Evolutionary conservation across 2,113 vertebrate genomes (phyloP).

Genomic region (Lophochroa leadbeateri): DNA sequence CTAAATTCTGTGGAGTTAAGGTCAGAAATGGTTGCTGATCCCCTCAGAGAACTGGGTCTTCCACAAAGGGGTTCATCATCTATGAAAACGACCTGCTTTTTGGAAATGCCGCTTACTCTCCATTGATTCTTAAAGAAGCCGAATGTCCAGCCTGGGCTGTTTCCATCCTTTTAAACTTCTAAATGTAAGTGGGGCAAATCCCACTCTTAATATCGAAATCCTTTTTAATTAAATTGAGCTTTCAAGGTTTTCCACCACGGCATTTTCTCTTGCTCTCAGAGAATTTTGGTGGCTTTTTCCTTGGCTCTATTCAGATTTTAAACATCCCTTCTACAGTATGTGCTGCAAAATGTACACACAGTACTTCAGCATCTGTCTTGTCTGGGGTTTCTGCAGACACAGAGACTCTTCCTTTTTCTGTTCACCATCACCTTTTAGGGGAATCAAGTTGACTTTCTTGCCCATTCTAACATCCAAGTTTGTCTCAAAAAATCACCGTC

Average conservation of each 20-base stretch:
- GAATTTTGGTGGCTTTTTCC: neutral
- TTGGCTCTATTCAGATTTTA: neutral
- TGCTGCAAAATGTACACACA: fast-evolving
- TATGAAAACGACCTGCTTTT: neutral
- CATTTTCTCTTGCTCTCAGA: neutral
- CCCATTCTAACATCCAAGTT: no score
- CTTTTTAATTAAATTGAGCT: neutral
- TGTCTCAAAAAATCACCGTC: neutral
- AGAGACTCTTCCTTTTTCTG: neutral
- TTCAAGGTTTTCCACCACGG: neutral
- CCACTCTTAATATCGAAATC: neutral
- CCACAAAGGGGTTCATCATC: neutral
- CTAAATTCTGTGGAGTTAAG: neutral
- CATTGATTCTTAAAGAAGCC: neutral
- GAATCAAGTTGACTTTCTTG: neutral
- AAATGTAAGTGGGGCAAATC: neutral
- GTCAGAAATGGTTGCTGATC: neutral
- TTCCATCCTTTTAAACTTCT: neutral
- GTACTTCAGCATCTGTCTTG: neutral
- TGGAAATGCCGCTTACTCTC: neutral
- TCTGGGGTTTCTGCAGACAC: neutral
- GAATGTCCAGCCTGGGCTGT: neutral
- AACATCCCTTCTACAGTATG: neutral
- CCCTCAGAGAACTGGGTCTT: neutral
- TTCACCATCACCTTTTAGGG: neutral